Percentiles rank a stretch among this genome's conserved stretches.
Evolutionary conservation across 2,888 invertebrate genomes (phyloP).

Genomic region (Oscheius sp.): DNA sequence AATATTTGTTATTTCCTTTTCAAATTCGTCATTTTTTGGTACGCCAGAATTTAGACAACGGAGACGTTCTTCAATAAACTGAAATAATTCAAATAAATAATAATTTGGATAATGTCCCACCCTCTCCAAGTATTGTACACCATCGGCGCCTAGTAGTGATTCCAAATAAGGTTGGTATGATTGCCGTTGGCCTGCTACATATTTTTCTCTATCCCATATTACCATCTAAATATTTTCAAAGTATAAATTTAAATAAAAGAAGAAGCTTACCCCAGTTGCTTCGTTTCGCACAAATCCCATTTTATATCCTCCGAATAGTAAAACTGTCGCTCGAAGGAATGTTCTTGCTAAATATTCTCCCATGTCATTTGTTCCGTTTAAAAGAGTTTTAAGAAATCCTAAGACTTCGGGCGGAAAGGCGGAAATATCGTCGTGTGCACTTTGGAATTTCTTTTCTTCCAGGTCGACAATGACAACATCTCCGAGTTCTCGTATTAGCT

Average conservation of each 20-base stretch:
- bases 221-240: slow-evolving; percentile 39
- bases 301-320: slow-evolving; percentile 91
- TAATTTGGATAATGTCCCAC: slow-evolving; percentile 41
- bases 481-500: slow-evolving; percentile 81
- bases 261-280: slow-evolving; percentile 35
- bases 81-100: slow-evolving; percentile 17
- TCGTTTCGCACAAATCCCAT: slow-evolving; percentile 53
- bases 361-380: slow-evolving; percentile 81
- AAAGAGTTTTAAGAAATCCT: slow-evolving; percentile 82
- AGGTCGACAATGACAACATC: slow-evolving; percentile 94
- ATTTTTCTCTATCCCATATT: slow-evolving; percentile 54
- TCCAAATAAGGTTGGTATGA: slow-evolving; percentile 52
- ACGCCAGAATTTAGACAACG: slow-evolving; percentile 91
- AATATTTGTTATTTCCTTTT: slow-evolving; percentile 81
- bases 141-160: slow-evolving; percentile 60
- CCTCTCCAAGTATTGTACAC: slow-evolving; percentile 70
- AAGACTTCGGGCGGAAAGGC: slow-evolving; percentile 82
- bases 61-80: slow-evolving; percentile 95
- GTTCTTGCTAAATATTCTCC: slow-evolving; percentile 93
- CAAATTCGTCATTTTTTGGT: slow-evolving; percentile 94
- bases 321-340: slow-evolving; percentile 89
- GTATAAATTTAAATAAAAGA: background rate
- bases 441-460: slow-evolving; percentile 86
- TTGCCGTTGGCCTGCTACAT: slow-evolving; percentile 49
- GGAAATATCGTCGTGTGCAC: slow-evolving; percentile 90